Evolutionary conservation across 2,797 vertebrate species (phyloP), one percentile per base, ranked within the genome.

Genomic region (Epinephelus awoara): DNA sequence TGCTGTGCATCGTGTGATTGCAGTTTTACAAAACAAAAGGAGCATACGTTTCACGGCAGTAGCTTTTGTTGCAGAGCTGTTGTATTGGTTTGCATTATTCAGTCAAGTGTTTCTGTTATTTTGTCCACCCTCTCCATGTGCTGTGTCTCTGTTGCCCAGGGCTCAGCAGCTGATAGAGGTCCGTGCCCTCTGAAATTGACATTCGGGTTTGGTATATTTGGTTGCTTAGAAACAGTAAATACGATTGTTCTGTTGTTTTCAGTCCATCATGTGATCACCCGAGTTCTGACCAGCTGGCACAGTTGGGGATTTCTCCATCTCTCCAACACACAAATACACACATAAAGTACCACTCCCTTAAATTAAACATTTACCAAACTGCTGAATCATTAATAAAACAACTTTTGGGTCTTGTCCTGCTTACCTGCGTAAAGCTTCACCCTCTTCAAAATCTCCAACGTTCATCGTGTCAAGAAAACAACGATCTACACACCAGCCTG

Each of bases 351-450:
- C 19, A 4, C 61, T 74, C 63, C 70, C 47, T 70, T n/a, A 63
- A 59, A 87, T 90, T 67, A 91, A 89, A 92, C 83, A 92, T 85
- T 85, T 77, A 89, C 75, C 73, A 25, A 38, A 29, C 23, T 6
- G 25, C 4, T 67, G 34, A 84, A 69, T 79, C 70, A 84, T 80
- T 72, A 68, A 78, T 76, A 42, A 67, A 67, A 73, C 19, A 69
- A 58, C 12, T 67, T 55, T 56, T 70, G 64, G 54, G 58, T 55
- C 17, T 72, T 42, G 29, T 51, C 66, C 71, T 50, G 65, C 50
- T 76, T 19, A 67, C 21, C 73, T 15, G 62, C 11, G 10, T 42
- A 21, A 18, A 72, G 17, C 18, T 21, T 68, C 25, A 19, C 5
- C 66, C 47, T 44, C 29, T 29, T 59, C 42, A 58, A 15, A 52